Conservation (phyloP, 2,888 invertebrate species). For the Drosophila gaucha region DNA sequence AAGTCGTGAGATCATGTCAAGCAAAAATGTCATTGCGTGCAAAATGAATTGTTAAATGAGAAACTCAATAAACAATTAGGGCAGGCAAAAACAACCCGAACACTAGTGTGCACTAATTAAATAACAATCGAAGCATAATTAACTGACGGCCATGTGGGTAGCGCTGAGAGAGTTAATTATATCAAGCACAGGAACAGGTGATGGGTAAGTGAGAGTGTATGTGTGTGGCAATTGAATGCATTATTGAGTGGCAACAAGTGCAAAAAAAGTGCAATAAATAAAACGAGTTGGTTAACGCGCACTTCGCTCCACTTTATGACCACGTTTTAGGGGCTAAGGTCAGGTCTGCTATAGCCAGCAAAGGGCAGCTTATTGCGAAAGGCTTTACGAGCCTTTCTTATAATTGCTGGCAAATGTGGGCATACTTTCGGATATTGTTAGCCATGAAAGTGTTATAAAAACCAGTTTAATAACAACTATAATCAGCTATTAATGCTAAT, state of each 20-base stretch:
- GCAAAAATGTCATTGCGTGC: conserved; percentile 4
- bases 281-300: conserved; percentile 26
- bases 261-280: conserved; percentile 43
- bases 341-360: conserved; percentile 2
- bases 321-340: conserved; percentile 22
- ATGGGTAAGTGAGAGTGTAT: conserved; percentile 51
- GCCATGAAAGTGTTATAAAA: neutral
- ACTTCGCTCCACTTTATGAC: conserved; percentile 31
- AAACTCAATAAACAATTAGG: conserved; percentile 8
- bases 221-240: conserved; percentile 21
- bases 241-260: conserved; percentile 41
- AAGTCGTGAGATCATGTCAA: conserved; percentile 43
- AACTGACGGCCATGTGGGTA: conserved; percentile 37
- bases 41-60: conserved; percentile 14
- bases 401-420: neutral
- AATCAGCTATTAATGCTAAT: neutral
- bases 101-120: conserved; percentile 41
- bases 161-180: conserved; percentile 47
- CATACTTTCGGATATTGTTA: conserved; percentile 9
- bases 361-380: neutral
- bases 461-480: neutral
- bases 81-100: conserved; percentile 18
- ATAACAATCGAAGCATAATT: conserved; percentile 55
- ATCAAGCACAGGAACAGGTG: conserved; percentile 27
- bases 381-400: neutral